Conservation (phyloP, 2,113 vertebrate species). For the Saccopteryx leptura region DNA sequence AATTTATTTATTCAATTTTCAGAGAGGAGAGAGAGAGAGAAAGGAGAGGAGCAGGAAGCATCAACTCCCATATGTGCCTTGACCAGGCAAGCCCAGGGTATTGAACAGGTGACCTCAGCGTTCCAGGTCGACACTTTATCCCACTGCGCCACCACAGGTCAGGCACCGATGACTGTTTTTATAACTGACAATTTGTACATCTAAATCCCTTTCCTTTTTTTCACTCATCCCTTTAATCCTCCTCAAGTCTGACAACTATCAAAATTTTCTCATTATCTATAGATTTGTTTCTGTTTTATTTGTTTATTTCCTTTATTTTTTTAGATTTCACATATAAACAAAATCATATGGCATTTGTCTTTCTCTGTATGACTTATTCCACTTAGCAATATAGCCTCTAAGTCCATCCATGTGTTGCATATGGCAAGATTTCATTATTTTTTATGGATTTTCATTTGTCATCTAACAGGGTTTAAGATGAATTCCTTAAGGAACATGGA, state of each 20-base stretch:
- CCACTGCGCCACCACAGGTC: no score
- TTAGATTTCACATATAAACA: background rate
- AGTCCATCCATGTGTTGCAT: background rate
- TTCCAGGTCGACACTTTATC: no score
- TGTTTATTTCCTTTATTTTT: background rate
- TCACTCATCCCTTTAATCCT: background rate
- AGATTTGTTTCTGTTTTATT: background rate
- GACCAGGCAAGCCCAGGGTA: no score
- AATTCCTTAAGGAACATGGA: background rate
- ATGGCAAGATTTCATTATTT: background rate
- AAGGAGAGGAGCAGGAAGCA: no score
- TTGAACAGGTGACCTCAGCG: no score
- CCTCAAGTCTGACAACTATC: background rate
- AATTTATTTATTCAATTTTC: no score
- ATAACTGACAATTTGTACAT: background rate
- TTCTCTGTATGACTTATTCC: background rate
- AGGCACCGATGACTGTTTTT: background rate
- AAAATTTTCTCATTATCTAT: background rate
- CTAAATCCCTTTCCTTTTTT: background rate
- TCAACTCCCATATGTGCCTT: no score
- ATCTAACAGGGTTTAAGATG: background rate
- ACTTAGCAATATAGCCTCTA: background rate
- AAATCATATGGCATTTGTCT: background rate
- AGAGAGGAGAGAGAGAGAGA: no score
- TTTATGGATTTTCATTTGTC: conserved; percentile 18